Conservation (phyloP, 2,797 vertebrate genomes). For the Sebastes taczanowskii region DNA sequence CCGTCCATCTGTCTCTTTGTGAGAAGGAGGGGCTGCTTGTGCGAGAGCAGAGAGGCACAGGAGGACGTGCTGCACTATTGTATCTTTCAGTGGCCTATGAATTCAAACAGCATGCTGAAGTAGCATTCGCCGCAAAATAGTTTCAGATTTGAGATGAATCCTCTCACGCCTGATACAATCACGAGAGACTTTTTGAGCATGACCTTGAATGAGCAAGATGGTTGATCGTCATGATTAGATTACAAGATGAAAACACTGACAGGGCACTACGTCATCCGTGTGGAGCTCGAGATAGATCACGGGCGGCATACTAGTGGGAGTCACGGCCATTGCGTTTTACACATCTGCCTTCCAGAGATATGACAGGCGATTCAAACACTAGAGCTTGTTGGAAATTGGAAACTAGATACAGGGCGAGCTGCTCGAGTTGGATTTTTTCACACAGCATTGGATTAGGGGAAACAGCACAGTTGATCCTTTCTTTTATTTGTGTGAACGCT, state of each 20-base stretch:
- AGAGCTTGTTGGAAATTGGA: neutral
- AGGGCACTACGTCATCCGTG: neutral
- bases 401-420: neutral
- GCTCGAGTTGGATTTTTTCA: neutral
- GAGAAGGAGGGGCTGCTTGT: slow-evolving; percentile 15
- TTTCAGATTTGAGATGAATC: slow-evolving; percentile 1
- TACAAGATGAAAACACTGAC: slow-evolving; percentile 9
- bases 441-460: slow-evolving; percentile 10
- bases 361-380: neutral
- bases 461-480: neutral
- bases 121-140: neutral
- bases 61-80: neutral
- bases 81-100: neutral
- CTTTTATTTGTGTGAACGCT: neutral
- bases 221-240: slow-evolving; percentile 18
- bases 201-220: slow-evolving; percentile 19
- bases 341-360: slow-evolving; percentile 8
- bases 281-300: slow-evolving; percentile 1
- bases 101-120: neutral
- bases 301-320: neutral
- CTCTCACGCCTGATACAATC: neutral
- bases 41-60: neutral
- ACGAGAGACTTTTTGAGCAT: neutral
- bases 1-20: slow-evolving; percentile 15
- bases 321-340: neutral